These are phyloP conservation scores for Drosophila triauraria DNA, from an alignment of 1,140 invertebrate genomes.

Conservation along the genomic window DNA sequence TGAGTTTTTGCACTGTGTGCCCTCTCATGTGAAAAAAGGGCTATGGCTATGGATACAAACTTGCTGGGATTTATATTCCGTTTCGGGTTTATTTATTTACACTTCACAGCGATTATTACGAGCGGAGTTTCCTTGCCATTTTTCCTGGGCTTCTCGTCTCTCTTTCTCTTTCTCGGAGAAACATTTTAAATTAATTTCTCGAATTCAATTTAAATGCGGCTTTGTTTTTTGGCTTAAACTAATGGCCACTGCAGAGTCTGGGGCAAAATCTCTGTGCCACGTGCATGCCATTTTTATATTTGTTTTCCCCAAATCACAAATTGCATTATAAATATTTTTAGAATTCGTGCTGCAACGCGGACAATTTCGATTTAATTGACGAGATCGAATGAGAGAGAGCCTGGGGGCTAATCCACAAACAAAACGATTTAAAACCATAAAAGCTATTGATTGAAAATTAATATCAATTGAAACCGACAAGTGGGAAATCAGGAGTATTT, in stretches of 20 bases:
- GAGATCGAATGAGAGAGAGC: conserved; percentile 2
- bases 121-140: conserved; percentile 14
- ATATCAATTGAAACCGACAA: conserved; percentile 25
- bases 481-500: neutral
- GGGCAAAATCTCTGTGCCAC: conserved; percentile 19
- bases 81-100: conserved; percentile 66
- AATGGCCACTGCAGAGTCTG: conserved; percentile 22
- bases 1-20: conserved; percentile 63
- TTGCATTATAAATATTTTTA: conserved; percentile 58
- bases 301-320: conserved; percentile 20
- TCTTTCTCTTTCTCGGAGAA: conserved; percentile 24
- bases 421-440: conserved; percentile 7
- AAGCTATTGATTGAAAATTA: conserved; percentile 37
- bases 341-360: neutral
- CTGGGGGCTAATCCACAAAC: conserved; percentile 29
- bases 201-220: conserved; percentile 66
- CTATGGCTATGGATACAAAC: conserved; percentile 26
- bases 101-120: conserved; percentile 34
- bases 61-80: conserved; percentile 53
- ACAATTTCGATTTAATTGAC: conserved; percentile 42
- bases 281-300: conserved; percentile 32
- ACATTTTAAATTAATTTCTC: conserved; percentile 67
- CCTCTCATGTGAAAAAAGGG: conserved; percentile 28
- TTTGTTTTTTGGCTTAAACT: conserved; percentile 48
- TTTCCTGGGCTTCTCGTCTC: conserved; percentile 14